A percentile compares a stretch with the other conserved stretches of the same genome.
phyloP scores from a whole-genome alignment of 2,113 vertebrate species.

The Crotalus helleri region DNA sequence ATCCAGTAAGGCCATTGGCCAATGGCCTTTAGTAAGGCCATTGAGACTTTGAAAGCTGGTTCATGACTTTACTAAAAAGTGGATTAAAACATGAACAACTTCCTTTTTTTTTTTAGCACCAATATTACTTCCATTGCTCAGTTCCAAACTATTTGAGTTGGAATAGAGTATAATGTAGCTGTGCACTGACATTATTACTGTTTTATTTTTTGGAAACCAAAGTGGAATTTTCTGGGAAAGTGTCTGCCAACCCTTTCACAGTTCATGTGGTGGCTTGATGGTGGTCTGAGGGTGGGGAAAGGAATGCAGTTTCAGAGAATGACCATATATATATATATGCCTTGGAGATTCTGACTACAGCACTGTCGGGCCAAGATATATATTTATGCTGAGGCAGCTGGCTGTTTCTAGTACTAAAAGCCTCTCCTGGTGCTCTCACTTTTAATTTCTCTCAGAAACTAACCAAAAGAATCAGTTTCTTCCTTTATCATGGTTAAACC shows the following conservation, averaged over 20 bases:
- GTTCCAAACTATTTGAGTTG: background rate
- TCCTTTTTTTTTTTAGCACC: background rate
- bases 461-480: background rate
- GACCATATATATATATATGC: background rate
- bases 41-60: background rate
- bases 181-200: background rate
- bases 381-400: background rate
- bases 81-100: background rate
- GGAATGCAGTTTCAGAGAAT: background rate
- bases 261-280: background rate
- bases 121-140: background rate
- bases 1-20: background rate
- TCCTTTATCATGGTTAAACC: background rate
- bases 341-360: slow-evolving; percentile 3
- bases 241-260: background rate
- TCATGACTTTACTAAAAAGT: background rate
- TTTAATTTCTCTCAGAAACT: background rate
- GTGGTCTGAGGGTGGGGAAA: background rate
- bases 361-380: background rate
- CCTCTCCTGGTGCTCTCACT: slow-evolving; percentile 25
- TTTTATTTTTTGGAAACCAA: slow-evolving; percentile 27
- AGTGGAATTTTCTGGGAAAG: slow-evolving; percentile 1
- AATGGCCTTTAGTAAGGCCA: too few species aligned
- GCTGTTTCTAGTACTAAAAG: slow-evolving; percentile 8
- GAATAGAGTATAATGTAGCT: background rate